Conservation (phyloP, 2,797 vertebrate species). For the Clangula hyemalis region DNA sequence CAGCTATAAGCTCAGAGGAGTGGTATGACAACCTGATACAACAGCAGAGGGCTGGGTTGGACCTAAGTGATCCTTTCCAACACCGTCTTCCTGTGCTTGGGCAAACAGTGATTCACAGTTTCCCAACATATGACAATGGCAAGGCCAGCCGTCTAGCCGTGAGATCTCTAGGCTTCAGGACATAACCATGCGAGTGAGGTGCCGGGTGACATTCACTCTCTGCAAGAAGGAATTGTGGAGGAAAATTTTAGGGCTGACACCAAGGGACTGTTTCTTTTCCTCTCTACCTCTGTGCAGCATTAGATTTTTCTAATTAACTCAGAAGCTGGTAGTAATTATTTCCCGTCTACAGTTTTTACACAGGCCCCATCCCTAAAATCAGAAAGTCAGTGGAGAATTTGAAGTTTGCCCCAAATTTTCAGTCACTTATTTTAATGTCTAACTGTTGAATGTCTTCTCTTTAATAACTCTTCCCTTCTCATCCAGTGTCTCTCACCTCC, state of each 20-base stretch:
- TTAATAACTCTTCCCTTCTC: neutral
- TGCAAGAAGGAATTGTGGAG: neutral
- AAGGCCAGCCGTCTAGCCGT: neutral
- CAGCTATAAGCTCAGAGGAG: neutral
- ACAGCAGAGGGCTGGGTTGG: neutral
- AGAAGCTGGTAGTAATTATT: neutral
- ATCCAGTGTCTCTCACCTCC: neutral
- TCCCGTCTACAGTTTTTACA: neutral
- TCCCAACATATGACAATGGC: neutral
- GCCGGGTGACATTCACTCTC: neutral
- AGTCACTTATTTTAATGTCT: neutral
- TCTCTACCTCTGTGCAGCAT: neutral
- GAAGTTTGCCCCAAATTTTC: neutral
- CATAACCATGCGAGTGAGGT: neutral
- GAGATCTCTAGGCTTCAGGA: slow-evolving; percentile 7
- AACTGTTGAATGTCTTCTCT: neutral
- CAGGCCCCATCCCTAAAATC: neutral
- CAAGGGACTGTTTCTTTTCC: neutral
- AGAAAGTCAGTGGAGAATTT: neutral
- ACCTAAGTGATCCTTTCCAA: neutral
- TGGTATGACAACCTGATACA: neutral
- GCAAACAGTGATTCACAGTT: slow-evolving; percentile 49
- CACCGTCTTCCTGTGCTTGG: neutral
- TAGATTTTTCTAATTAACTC: neutral
- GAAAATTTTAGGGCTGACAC: neutral